Conservation (phyloP, 2,888 invertebrate species). For the Napeogenes sylphis region DNA sequence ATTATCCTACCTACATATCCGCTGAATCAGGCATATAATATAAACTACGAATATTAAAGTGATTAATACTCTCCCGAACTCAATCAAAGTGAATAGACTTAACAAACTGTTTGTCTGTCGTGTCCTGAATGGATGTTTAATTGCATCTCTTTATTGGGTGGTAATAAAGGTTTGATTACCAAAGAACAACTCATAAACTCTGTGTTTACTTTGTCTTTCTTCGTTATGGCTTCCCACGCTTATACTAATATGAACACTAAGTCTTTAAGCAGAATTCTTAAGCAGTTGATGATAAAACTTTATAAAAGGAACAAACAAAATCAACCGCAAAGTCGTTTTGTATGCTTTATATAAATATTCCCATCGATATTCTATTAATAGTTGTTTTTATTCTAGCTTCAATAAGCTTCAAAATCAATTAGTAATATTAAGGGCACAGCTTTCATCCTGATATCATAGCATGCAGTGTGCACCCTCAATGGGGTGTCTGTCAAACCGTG, state of each 20-base stretch:
- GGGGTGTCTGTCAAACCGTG: constrained; percentile 56
- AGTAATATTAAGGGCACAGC: neutral
- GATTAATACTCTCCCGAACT: neutral
- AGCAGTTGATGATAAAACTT: too few species aligned
- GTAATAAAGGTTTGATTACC: constrained; percentile 21
- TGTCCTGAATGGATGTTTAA: constrained; percentile 17
- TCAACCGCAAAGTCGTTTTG: too few species aligned
- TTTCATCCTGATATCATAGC: neutral
- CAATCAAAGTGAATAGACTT: constrained; percentile 11
- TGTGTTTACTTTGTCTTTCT: constrained; percentile 24
- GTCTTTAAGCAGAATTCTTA: too few species aligned
- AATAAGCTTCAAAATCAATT: neutral
- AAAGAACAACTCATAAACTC: constrained; percentile 27
- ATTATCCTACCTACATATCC: too few species aligned
- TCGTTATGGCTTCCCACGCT: neutral
- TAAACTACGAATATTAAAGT: too few species aligned
- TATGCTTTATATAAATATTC: too few species aligned
- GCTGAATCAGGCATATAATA: too few species aligned
- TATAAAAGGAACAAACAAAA: too few species aligned
- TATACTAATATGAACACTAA: neutral
- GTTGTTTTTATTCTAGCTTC: too few species aligned
- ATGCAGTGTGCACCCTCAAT: constrained; percentile 4
- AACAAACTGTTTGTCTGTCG: constrained; percentile 8
- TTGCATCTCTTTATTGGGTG: constrained; percentile 18
- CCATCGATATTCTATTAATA: too few species aligned